These are phyloP conservation scores for Petromus typicus DNA, from an alignment of 2,113 vertebrate genomes.

Conservation along the genomic window DNA sequence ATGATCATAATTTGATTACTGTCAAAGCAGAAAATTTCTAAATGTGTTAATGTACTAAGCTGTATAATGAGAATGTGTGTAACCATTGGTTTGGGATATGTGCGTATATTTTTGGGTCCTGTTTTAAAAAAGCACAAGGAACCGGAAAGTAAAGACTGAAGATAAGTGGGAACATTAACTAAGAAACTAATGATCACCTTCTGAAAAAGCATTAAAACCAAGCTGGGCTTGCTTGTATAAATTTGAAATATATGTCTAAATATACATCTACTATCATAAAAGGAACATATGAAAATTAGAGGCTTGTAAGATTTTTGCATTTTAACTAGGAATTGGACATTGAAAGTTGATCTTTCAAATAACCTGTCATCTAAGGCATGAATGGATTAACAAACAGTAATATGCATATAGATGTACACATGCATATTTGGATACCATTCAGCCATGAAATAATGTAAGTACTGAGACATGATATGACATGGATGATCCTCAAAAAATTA, in stretches of 20 bases:
- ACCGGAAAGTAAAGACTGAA: neutral
- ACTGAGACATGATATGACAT: neutral
- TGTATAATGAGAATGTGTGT: neutral
- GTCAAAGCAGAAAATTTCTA: neutral
- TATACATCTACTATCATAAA: neutral
- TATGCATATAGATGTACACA: neutral
- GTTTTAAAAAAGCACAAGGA: neutral
- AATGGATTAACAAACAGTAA: neutral
- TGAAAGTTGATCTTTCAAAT: neutral
- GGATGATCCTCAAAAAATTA: neutral
- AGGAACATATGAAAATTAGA: neutral
- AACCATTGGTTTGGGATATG: neutral
- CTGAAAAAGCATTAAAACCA: neutral
- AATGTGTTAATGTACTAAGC: neutral
- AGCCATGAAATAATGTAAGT: neutral
- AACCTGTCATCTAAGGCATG: neutral
- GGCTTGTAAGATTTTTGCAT: neutral
- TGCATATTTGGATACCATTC: neutral
- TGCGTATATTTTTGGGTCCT: neutral
- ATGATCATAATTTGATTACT: neutral
- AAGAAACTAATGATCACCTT: neutral
- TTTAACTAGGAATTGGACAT: neutral
- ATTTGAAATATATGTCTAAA: neutral
- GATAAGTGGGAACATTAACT: neutral
- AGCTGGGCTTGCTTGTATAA: neutral